Evolutionary conservation across 2,113 vertebrate genomes (phyloP).

Genomic region (Falcunculus frontatus): DNA sequence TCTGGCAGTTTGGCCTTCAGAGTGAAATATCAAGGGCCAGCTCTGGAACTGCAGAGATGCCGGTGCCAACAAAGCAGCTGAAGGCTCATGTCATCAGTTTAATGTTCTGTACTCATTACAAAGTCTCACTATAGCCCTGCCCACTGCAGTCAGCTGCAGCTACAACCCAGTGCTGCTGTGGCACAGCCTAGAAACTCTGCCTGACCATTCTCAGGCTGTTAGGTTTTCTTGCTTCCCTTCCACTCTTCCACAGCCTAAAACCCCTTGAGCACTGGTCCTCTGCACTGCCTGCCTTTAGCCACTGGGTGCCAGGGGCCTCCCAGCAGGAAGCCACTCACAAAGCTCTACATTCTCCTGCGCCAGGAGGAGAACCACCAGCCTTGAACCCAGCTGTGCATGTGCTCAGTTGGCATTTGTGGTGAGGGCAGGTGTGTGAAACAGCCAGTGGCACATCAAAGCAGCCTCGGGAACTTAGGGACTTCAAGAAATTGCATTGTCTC

Average conservation of each 20-base stretch:
- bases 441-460: background rate
- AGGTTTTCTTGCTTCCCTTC: background rate
- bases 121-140: background rate
- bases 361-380: background rate
- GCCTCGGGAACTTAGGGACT: fast-evolving
- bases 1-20: background rate
- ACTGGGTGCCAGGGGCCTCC: background rate
- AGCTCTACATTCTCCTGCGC: too few relatives aligned
- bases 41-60: background rate
- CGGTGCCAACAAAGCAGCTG: background rate
- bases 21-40: background rate
- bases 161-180: background rate
- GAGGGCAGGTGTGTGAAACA: background rate
- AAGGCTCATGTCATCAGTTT: background rate
- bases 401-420: background rate
- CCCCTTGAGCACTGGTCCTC: background rate
- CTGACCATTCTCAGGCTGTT: background rate
- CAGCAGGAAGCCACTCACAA: background rate
- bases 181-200: background rate
- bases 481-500: background rate
- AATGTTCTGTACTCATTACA: background rate
- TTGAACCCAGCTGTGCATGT: background rate
- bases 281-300: background rate
- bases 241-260: background rate
- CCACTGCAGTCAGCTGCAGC: background rate